Conservation (phyloP, 2,888 invertebrate genomes). For the Rugalucina vietnamica region DNA sequence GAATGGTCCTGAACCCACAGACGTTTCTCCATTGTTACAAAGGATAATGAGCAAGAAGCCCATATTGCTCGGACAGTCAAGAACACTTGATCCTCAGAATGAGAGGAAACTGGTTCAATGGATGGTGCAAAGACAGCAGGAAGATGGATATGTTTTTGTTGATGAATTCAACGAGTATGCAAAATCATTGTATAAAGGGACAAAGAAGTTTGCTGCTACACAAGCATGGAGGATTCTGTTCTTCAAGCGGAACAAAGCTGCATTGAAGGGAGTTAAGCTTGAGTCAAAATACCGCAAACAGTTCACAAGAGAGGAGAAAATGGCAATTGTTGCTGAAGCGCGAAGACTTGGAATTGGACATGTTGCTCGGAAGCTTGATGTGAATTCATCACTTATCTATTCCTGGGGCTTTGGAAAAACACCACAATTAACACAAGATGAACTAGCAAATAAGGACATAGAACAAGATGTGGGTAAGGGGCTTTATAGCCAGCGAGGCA, state of each 20-base stretch:
- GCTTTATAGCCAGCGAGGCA: slow-evolving; percentile 50
- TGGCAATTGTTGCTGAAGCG: slow-evolving; percentile 53
- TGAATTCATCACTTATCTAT: slow-evolving; percentile 57
- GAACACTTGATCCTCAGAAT: slow-evolving; percentile 56
- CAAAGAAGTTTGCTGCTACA: slow-evolving; percentile 61
- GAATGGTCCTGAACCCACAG: not conserved
- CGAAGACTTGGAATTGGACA: slow-evolving; percentile 52
- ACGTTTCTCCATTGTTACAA: not conserved
- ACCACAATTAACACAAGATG: not conserved
- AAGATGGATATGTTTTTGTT: slow-evolving; percentile 59
- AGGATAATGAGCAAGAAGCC: slow-evolving; percentile 40
- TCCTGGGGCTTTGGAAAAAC: slow-evolving; percentile 40
- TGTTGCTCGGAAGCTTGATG: slow-evolving; percentile 55
- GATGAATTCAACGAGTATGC: slow-evolving; percentile 58
- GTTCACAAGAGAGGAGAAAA: slow-evolving; percentile 57
- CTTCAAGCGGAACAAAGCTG: slow-evolving; percentile 51
- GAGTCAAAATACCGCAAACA: slow-evolving; percentile 60
- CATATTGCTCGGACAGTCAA: slow-evolving; percentile 57
- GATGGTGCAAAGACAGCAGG: slow-evolving; percentile 45
- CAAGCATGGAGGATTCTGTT: slow-evolving; percentile 62
- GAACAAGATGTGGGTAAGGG: slow-evolving; percentile 46
- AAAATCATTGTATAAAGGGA: slow-evolving; percentile 57
- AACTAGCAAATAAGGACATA: slow-evolving; percentile 12
- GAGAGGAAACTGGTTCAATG: slow-evolving; percentile 61
- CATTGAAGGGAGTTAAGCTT: slow-evolving; percentile 52